Base-by-base conservation (phyloP, 2,797 vertebrate genomes). In the Poliocrania exsul region DNA sequence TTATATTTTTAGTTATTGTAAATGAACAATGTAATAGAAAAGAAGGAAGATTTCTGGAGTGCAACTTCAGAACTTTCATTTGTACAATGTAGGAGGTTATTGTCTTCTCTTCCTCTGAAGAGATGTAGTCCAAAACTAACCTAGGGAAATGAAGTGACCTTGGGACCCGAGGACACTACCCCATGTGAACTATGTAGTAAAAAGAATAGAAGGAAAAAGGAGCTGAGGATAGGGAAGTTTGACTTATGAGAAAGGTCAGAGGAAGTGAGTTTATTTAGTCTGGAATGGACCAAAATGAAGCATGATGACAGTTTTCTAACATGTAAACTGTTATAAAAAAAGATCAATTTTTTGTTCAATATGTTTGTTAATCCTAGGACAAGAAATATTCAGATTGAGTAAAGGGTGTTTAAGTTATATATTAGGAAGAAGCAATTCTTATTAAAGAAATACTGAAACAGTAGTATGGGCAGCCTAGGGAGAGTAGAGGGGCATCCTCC, bases 221-320 rank as follows among this genome's bases (percentile, higher is more conserved):
- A 84, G 42, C 17, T 56, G 38, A 84, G 42, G 38, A 58, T 40
- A 86, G 44, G 70, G 40, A 90, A 75, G 83, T 84, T 37, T 88
- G 58, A 79, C 81, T 1, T 28, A 61, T 56, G 70, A 66, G 35
- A 81, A 93, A 2, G n/a, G 66, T 90, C 62, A 84, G 47, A 84
- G 83, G 81, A 93, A 94, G 51, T 26, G 29, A 86, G 33, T 86
- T 92, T 95, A 42, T 95, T 94, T 93, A 90, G 83, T 84, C 73
- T 93, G 25, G 35, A 69, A 69, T n/a, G 33, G 35, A 51, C 3
- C 7, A 86, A 88, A 90, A 67, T 57, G 54, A 93, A 9, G 24
- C 44, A 57, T 75, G 38, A 54, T 90, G 29, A n/a, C 38, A 90
- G 21, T 75, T 86, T 92, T 92, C n/a, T 90, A 33, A 47, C 19